Evolutionary conservation across 2,888 invertebrate genomes (phyloP), one percentile per base, ranked within the genome.

Genomic region (Apantesis nais): DNA sequence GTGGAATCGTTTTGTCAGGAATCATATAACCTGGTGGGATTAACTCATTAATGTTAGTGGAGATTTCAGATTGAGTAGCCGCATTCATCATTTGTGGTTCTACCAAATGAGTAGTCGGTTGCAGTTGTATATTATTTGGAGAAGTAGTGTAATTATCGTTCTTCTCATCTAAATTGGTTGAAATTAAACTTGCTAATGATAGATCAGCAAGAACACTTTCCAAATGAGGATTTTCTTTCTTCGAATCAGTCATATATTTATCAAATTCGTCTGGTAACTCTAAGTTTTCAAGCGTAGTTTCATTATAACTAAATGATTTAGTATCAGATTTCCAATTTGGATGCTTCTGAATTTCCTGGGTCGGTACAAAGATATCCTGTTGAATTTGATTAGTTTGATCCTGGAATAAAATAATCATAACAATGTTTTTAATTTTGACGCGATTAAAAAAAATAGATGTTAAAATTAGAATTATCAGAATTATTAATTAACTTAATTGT

Each of bases 161-260:
- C 39, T 62, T 55, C 0, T 61, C 69, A 58, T 29, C 48, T 7
- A 25, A 25, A 31, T 69, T 72, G 60, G 39, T 12, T 37, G 66
- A 12, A n/a, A 69, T 63, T 31, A 69, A 63, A 41, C 60, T 60
- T 66, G 66, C 44, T 22, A 69, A 8, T 29, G 72, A 62, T 39
- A 72, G 31, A 69, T 60, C 55, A 39, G 68, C 66, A 19, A 72
- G 48, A 31, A 62, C 37, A 37, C 55, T 66, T 62, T 66, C 72
- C 55, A 72, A 62, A 25, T 65, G 55, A 25, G 68, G 8, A 37
- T 68, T 52, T 31, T 68, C 41, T 37, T 73, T 65, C 60, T 63
- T 68, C 31, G 41, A 11, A 22, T 34, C 29, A 25, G 25, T 58
- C 7, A 19, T 52, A 55, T 68, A 34, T 48, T 68, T 34, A 48